phyloP scores from a whole-genome alignment of 2,113 vertebrate genomes.

The Chauna torquata region DNA sequence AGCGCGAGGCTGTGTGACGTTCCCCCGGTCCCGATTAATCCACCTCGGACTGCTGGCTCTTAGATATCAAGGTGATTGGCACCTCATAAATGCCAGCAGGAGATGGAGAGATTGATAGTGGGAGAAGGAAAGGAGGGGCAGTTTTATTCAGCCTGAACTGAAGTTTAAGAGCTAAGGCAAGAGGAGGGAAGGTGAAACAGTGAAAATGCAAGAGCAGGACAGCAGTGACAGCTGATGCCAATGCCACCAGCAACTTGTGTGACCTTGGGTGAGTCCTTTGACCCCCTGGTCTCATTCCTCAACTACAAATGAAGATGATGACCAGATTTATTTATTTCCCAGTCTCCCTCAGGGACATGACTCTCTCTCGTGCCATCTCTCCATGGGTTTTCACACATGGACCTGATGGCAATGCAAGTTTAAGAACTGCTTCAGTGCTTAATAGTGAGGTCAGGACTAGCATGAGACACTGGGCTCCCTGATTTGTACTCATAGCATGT shows the following conservation, averaged over 20 bases:
- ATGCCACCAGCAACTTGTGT: not conserved
- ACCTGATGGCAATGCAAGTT: not conserved
- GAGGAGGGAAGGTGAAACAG: not conserved
- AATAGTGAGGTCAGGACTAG: not conserved
- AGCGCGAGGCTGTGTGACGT: not conserved
- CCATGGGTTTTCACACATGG: not conserved
- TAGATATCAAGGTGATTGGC: conserved; percentile 60
- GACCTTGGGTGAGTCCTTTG: not conserved
- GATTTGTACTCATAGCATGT: rapidly evolving
- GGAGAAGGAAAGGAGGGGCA: not conserved
- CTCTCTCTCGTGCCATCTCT: not conserved
- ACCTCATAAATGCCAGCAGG: not conserved
- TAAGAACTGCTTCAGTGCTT: not conserved
- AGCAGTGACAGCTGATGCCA: not conserved
- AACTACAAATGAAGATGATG: not conserved
- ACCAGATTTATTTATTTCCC: not conserved
- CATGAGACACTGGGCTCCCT: not conserved
- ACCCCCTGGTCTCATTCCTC: not conserved
- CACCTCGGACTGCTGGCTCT: not conserved
- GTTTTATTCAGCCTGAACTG: not conserved
- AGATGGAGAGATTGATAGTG: not conserved
- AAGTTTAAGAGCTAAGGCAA: not conserved
- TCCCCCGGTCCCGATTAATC: not conserved
- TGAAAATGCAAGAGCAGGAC: not conserved
- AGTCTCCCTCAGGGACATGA: rapidly evolving